These are phyloP conservation scores for Salvelinus namaycush DNA, from an alignment of 2,113 vertebrate species.

Conservation along the genomic window DNA sequence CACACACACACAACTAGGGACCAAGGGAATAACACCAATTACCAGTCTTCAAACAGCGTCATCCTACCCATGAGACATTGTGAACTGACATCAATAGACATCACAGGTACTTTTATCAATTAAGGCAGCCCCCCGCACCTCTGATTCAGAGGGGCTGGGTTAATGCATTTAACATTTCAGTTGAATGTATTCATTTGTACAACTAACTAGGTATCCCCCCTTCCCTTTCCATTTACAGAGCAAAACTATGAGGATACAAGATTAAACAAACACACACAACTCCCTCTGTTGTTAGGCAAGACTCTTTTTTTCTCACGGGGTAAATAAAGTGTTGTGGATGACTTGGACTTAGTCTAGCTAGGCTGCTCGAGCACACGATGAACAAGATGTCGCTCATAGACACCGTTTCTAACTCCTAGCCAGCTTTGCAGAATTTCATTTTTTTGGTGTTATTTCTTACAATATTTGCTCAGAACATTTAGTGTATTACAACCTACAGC, in stretches of 20 bases:
- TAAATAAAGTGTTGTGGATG: constrained; percentile 36
- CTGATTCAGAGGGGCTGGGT: too few relatives aligned
- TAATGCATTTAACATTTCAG: too few relatives aligned
- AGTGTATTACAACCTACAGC: too few relatives aligned
- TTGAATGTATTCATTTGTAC: too few relatives aligned
- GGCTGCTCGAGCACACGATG: too few relatives aligned
- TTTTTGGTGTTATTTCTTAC: too few relatives aligned
- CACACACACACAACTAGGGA: neutral
- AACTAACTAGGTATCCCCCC: too few relatives aligned
- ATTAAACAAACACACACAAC: neutral
- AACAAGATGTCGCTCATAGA: too few relatives aligned
- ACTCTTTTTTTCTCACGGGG: constrained; percentile 1
- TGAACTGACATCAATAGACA: neutral
- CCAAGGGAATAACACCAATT: neutral
- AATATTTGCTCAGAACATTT: too few relatives aligned
- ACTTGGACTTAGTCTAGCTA: neutral
- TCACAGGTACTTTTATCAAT: neutral
- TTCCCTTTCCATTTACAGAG: neutral
- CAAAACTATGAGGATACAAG: neutral
- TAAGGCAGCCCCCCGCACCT: too few relatives aligned
- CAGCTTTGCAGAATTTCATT: too few relatives aligned
- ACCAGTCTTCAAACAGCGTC: neutral
- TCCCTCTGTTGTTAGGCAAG: neutral
- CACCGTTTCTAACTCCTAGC: too few relatives aligned
- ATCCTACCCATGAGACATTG: neutral